Base-by-base conservation (phyloP, 2,797 vertebrate species). In the Sardinella longiceps region DNA sequence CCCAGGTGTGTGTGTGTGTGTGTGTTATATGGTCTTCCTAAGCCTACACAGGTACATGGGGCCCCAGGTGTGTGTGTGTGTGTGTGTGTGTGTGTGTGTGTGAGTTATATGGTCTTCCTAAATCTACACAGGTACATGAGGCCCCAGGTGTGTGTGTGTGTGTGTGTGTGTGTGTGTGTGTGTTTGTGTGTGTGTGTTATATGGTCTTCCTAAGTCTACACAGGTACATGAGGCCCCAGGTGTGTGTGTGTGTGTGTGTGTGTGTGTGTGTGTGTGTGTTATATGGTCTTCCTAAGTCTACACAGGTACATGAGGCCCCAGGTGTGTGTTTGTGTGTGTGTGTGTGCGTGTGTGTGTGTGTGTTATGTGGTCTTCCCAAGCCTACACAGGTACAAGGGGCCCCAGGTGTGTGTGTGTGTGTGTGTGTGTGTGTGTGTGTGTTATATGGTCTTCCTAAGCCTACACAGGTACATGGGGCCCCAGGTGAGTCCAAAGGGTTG, bases 401-500 rank as follows among this genome's bases (percentile, higher is more conserved):
- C 58, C 58, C 58, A 66, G 2, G 63, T 66, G 63, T 33, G 28
- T 28, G n/a, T 60, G n/a, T 60, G 28, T 66, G 63, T 66, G 63
- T 66, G 63, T 66, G 63, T 70, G 30, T 70, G 30, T 70, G 30
- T 50, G 10, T 50, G 10, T 50, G 10, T 1, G n/a, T n/a, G n/a
- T n/a, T n/a, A n/a, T 2, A 1, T 23, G 1, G 2, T n/a, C n/a
- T n/a, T n/a, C n/a, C n/a, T n/a, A n/a, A n/a, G n/a, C n/a, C n/a
- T n/a, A n/a, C n/a, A n/a, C n/a, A n/a, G n/a, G n/a, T n/a, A n/a
- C n/a, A n/a, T n/a, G n/a, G n/a, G n/a, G 58, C 98, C 98, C 98
- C 98, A 99, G 0, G 96, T 93, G 91, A 91, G 96, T 39, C 95
- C 96, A 0, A 91, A 92, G 84, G 14, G 66, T 28, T 96, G 94